Evolutionary conservation across 2,797 vertebrate genomes (phyloP), one percentile per base, ranked within the genome.

Genomic region (Melanotaenia parkinsoni): DNA sequence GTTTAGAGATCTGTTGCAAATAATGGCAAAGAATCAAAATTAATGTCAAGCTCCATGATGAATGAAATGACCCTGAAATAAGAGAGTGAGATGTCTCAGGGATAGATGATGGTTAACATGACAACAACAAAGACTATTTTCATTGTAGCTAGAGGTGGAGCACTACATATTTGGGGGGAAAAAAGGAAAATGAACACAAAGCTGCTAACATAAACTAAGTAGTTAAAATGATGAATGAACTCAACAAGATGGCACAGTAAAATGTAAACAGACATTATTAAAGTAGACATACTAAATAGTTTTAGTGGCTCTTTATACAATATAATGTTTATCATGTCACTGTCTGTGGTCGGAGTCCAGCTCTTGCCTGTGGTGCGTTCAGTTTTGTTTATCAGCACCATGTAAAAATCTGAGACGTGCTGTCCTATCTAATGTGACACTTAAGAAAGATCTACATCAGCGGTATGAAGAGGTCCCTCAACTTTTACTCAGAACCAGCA

Each of bases 391-490:
- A 67, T 79, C 77, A 73, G 62, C 47, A 47, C 54, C 61, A 40
- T 32, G 67, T 33, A 54, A 70, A 38, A 62, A 58, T 67, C 58
- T 2, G 37, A 80, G 70, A 65, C 67, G 30, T 50, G 50, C 72
- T 45, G 71, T 70, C 57, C 66, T 12, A 84, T 87, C 70, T 67
- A 57, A 81, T 76, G 70, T 79, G 84, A 77, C 80, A 63, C 58
- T 78, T 18, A 9, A 54, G 40, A 63, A 37, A 26, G 73, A 68
- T 73, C 37, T 14, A 65, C 63, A 74, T 63, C 58, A 58, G 30
- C 30, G 43, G 26, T 40, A 28, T 70, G 63, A 18, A 30, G 26
- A 45, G 53, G 53, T 58, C 63, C 63, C 57, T 54, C 7, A 26
- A 11, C 35, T 59, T 74, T 24, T 54, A 63, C 33, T 35, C n/a